phyloP scores from a whole-genome alignment of 30 jellyfish, hydroid and myxozoan genomes.

The Haliclystus octoradiatus region DNA sequence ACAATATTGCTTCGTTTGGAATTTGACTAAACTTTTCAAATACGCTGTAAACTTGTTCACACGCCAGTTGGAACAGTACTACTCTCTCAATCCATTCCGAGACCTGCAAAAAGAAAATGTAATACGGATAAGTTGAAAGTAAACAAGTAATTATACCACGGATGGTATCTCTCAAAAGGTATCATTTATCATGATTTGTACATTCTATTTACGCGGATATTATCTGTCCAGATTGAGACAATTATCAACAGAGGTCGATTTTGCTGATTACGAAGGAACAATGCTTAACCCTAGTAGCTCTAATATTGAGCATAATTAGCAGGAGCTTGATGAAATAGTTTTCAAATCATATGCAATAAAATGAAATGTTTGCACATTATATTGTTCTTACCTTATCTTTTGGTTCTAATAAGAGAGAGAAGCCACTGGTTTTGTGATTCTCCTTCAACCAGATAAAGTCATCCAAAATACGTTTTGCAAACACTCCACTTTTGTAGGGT shows the following conservation, averaged over 20 bases:
- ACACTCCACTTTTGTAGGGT: neutral
- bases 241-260: no score
- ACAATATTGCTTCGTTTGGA: constrained; percentile 89
- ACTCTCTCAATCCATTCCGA: constrained; percentile 48
- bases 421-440: neutral
- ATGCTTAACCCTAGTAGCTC: no score
- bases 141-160: neutral
- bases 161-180: neutral
- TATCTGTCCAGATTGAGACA: no score
- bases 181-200: neutral
- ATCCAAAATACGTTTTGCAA: neutral
- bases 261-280: no score
- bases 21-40: constrained; percentile 57
- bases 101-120: constrained; percentile 26
- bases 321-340: no score
- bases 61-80: constrained; percentile 59
- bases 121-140: constrained; percentile 21
- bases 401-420: neutral
- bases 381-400: neutral
- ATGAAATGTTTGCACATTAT: no score
- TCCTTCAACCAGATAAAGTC: neutral
- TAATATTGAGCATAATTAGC: no score
- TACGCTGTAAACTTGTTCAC: constrained; percentile 59
- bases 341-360: no score
- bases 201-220: no score